Base-by-base conservation (phyloP, 2,113 vertebrate species). In the Grammomys dolichurus region DNA sequence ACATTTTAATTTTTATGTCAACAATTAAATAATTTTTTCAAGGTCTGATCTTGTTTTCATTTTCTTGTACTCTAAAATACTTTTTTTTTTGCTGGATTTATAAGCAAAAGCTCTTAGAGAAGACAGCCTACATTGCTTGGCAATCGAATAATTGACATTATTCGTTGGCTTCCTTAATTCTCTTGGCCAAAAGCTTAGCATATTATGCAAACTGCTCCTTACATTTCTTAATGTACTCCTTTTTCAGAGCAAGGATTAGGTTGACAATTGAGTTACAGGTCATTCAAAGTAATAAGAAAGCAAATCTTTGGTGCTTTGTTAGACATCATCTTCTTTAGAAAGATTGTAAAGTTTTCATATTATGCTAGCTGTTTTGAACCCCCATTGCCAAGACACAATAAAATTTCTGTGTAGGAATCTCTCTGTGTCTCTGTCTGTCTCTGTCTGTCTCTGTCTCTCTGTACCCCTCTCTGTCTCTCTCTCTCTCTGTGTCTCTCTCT, bases 1-100 rank as follows among this genome's bases (percentile, higher is more conserved):
- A 84, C 17, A 73, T 75, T 94, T 87, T 9, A 80, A 89, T 24
- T 82, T 94, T 56, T 90, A 77, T 56, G 20, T 85, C n/a, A 90
- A 85, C 11, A 69, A 73, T 73, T 73, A 5, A 43, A 10, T 73
- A n/a, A 20, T 20, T 72, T 72, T 70, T 19, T 72, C 17, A n/a
- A n/a, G 1, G 28, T 36, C 14, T 20, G 72, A 43, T 24, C 70
- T 33, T 33, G 33, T 11, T 51, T 51, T 69, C 7, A 43, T 73
- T 73, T 76, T 90, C 54, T 72, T 19, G 13, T 36, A 48, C 24
- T 77, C 24, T 77, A 28, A 77, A 77, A 77, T 13, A 77, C 2
- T 22, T 48, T 81, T 20, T 11, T 67, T 76, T 73, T 73, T 40
- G 7, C 72, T 43, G n/a, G n/a, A 73, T 40, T 43, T 20, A 43